Base-by-base conservation (phyloP, 2,888 invertebrate species). In the Nephrotoma flavescens region DNA sequence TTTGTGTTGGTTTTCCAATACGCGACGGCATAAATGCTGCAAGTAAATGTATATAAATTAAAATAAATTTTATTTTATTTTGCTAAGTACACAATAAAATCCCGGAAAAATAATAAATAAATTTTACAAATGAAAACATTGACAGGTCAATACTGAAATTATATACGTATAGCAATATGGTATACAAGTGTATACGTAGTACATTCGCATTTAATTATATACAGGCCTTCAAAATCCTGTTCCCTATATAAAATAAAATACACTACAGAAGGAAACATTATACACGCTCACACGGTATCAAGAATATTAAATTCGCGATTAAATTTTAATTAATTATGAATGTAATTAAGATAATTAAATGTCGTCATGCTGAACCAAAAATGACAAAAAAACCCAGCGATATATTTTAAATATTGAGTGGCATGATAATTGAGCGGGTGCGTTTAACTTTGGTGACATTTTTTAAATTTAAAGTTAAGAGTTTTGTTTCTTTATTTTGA, bases 1-100 rank as follows among this genome's bases (percentile, higher is more conserved):
- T 90, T 95, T 95, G 91, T 95, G 95, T 91, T 95, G 95, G 89
- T 95, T 95, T 91, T 94, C 94, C 90, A 95, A 93, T 88, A 95
- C 92, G 93, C 94, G 93, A 92, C 93, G 93, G 90, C 94, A 94
- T 88, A 94, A 91, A 88, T 93, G 92, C 94, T 94, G 89, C 4
- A 88, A 87, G 85, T 31, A 87, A 87, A 86, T 44, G 3, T 9
- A 15, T 86, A 86, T 47, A 87, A 83, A 41, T 86, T 84, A 47
- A 83, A 47, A 15, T 83, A 47, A 31, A 86, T 47, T 31, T 42
- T 85, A 11, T 19, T n/a, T 85, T 52, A 57, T 15, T 41, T 86
- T 86, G 9, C 71, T 31, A 71, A 71, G 44, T 86, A 71, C n/a
- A 71, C 31, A 31, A 31, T 31, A 9, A 71, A 71, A 71, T 15